These are phyloP conservation scores for Dicrostonyx torquatus DNA, from an alignment of 2,797 vertebrate species.

Conservation along the genomic window DNA sequence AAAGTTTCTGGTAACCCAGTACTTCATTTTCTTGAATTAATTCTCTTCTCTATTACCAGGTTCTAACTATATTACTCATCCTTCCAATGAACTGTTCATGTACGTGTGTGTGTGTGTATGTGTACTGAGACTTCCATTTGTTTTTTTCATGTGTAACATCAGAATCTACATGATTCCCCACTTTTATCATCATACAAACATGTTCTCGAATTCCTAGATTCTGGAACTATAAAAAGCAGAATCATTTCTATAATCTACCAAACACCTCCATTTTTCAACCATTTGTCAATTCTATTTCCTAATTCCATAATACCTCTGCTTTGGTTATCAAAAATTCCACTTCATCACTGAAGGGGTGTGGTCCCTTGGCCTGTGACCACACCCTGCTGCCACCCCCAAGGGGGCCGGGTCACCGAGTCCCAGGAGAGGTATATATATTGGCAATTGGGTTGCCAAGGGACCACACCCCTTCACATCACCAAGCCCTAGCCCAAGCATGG, in stretches of 20 bases:
- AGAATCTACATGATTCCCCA: background rate
- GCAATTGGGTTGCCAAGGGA: no score
- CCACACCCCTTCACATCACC: no score
- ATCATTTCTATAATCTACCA: background rate
- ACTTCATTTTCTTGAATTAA: background rate
- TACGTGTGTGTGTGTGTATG: background rate
- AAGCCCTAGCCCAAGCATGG: background rate
- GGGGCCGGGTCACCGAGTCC: no score
- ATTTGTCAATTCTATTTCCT: background rate
- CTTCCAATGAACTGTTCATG: background rate
- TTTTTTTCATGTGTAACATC: background rate
- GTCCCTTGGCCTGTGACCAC: no score
- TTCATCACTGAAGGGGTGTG: no score
- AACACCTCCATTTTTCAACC: background rate
- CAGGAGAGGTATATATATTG: no score
- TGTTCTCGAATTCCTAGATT: background rate
- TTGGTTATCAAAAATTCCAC: conserved; percentile 27
- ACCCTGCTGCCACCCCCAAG: no score
- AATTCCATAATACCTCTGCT: background rate
- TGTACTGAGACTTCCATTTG: background rate
- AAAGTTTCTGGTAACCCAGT: background rate
- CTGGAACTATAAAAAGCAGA: background rate
- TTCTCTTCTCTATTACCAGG: background rate
- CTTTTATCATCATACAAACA: background rate
- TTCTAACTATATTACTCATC: background rate